Conservation (phyloP, 2,888 invertebrate species). For the Germaria angustata region DNA sequence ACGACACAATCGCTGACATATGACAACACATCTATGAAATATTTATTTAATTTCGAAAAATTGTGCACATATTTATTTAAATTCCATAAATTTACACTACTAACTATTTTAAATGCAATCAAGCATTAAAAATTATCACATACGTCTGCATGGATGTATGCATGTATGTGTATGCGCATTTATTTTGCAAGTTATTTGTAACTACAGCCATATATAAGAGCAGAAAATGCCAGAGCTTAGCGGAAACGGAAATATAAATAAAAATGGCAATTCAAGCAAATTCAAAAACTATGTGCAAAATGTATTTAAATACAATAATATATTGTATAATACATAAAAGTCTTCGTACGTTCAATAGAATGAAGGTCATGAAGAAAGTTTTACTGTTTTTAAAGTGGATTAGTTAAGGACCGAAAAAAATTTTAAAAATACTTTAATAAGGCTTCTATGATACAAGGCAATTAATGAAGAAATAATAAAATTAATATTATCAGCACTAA, state of each 20-base stretch:
- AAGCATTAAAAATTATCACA: slow-evolving; percentile 5
- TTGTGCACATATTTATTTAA: neutral
- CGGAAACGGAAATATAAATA: slow-evolving; percentile 20
- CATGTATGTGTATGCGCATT: too few relatives aligned
- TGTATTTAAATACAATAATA: too few relatives aligned
- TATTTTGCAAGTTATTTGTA: neutral
- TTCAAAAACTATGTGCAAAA: too few relatives aligned
- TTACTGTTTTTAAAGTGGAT: too few relatives aligned
- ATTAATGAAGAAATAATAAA: too few relatives aligned
- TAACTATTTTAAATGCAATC: slow-evolving; percentile 16
- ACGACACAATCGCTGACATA: slow-evolving; percentile 4
- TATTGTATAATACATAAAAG: too few relatives aligned
- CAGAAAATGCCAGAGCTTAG: neutral
- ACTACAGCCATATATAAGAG: neutral
- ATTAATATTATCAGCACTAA: too few relatives aligned
- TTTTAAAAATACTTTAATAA: too few relatives aligned
- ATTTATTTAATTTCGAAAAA: neutral
- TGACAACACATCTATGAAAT: slow-evolving; percentile 20
- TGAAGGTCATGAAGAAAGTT: too few relatives aligned
- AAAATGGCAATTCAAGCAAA: neutral
- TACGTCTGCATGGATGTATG: neutral
- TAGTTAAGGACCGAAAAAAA: too few relatives aligned
- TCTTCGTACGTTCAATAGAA: too few relatives aligned
- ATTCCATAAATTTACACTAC: neutral
- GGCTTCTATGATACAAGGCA: too few relatives aligned